A percentile compares a stretch with the other conserved stretches of the same genome.
phyloP scores from a whole-genome alignment of 2,888 invertebrate species.

The Luperina testacea region DNA sequence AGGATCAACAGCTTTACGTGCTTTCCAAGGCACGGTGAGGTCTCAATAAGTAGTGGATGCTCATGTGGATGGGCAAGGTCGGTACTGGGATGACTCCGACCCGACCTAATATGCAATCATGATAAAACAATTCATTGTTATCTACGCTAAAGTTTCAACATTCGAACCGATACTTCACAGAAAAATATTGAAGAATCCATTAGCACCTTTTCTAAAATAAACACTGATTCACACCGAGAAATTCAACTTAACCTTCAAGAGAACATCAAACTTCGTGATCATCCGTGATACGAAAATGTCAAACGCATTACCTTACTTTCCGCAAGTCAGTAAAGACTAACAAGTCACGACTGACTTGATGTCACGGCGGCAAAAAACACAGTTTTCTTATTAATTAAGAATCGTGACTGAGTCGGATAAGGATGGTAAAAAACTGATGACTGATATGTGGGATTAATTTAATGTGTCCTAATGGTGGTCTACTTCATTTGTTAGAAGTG shows the following conservation, averaged over 20 bases:
- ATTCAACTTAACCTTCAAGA: conserved; percentile 28
- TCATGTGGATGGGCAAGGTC: background rate
- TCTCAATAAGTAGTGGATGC: background rate
- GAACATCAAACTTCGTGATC: conserved; percentile 45
- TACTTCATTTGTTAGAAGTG: background rate
- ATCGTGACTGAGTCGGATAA: conserved; percentile 63
- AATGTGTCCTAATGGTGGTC: background rate
- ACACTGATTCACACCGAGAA: conserved; percentile 25
- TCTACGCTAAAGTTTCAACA: background rate
- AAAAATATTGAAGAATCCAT: background rate
- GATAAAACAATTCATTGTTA: background rate
- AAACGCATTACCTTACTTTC: conserved; percentile 79
- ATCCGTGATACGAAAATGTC: conserved; percentile 74
- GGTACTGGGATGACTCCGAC: background rate
- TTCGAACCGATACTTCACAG: background rate
- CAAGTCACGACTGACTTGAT: conserved; percentile 73
- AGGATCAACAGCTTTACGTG: background rate
- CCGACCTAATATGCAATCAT: background rate
- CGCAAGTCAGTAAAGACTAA: conserved; percentile 59
- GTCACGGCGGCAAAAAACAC: conserved; percentile 67
- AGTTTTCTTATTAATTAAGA: conserved; percentile 63
- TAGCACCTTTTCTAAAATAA: conserved; percentile 9
- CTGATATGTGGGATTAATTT: conserved; percentile 34
- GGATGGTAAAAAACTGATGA: conserved; percentile 51
- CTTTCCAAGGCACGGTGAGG: background rate